phyloP scores from a whole-genome alignment of 2,113 vertebrate species.

The Cryptoleucopteryx plumbea region DNA sequence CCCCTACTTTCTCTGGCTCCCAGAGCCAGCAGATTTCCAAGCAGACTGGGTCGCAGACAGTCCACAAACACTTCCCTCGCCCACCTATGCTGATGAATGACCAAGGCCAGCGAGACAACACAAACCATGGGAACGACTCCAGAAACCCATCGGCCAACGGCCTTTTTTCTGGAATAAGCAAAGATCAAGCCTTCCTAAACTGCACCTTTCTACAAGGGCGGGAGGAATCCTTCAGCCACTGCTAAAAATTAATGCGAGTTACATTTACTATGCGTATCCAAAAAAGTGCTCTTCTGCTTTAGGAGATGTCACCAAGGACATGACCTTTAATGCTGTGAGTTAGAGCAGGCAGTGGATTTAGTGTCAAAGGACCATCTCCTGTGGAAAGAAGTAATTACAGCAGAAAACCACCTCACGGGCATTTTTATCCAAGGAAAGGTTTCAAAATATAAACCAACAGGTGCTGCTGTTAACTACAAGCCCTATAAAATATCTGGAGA shows the following conservation, averaged over 20 bases:
- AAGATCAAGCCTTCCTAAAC: not conserved
- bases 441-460: slow-evolving; percentile 25
- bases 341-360: not conserved
- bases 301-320: not conserved
- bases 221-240: not conserved
- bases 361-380: not conserved
- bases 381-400: not conserved
- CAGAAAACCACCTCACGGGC: not conserved
- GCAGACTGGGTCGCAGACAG: not conserved
- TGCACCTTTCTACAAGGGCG: not conserved
- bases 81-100: not conserved
- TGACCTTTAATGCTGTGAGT: not conserved
- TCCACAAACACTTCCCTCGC: not conserved
- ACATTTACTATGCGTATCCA: not conserved
- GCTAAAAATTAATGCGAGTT: not conserved
- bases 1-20: not conserved
- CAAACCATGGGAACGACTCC: not conserved
- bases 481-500: not conserved
- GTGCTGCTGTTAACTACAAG: slow-evolving; percentile 37
- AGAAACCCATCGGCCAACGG: not conserved
- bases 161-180: not conserved
- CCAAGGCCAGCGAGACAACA: not conserved
- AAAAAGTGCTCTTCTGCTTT: not conserved
- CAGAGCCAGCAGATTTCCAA: not conserved
- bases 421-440: slow-evolving; percentile 39